Percentiles rank a stretch among this genome's conserved stretches.
phyloP scores from a whole-genome alignment of 2,888 invertebrate genomes.

The Loripinus fragilis region DNA sequence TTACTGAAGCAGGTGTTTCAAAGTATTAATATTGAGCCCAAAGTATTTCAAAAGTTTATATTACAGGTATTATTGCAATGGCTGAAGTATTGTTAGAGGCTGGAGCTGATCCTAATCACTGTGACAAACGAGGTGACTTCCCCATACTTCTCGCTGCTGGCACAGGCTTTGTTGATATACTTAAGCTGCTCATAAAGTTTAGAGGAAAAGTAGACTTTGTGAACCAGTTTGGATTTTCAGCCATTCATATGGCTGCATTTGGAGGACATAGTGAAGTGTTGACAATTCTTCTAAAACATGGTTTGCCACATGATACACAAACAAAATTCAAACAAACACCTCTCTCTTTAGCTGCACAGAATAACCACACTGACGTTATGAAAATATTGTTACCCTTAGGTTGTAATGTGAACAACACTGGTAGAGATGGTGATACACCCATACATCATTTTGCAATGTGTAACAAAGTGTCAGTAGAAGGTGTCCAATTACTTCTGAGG shows the following conservation, averaged over 20 bases:
- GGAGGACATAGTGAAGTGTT: slow-evolving; percentile 65
- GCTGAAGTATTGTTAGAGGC: slow-evolving; percentile 41
- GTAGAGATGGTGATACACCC: slow-evolving; percentile 74
- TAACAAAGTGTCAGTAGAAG: slow-evolving; percentile 54
- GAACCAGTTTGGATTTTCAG: slow-evolving; percentile 64
- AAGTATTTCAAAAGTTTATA: too few relatives aligned
- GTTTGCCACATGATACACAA: slow-evolving; percentile 59
- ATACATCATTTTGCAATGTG: slow-evolving; percentile 72
- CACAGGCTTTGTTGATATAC: slow-evolving; percentile 51
- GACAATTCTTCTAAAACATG: slow-evolving; percentile 54
- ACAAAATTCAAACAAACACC: slow-evolving; percentile 72
- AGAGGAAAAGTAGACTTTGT: slow-evolving; percentile 61
- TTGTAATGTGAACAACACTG: too few relatives aligned
- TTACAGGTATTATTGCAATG: slow-evolving; percentile 60
- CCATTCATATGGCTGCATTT: slow-evolving; percentile 75
- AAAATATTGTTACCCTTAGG: slow-evolving; percentile 59
- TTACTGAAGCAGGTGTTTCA: too few relatives aligned
- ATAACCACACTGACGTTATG: slow-evolving; percentile 51
- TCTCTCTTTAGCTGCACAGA: slow-evolving; percentile 74
- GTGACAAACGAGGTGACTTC: slow-evolving; percentile 42
- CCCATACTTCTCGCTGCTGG: slow-evolving; percentile 66
- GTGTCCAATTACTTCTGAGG: slow-evolving; percentile 60
- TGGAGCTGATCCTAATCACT: slow-evolving; percentile 58
- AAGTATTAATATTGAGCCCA: too few relatives aligned
- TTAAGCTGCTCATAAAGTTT: slow-evolving; percentile 59